Evolutionary conservation across 1,140 invertebrate genomes (phyloP), one percentile per base, ranked within the genome.

Genomic region (Lordiphosa stackelbergi): DNA sequence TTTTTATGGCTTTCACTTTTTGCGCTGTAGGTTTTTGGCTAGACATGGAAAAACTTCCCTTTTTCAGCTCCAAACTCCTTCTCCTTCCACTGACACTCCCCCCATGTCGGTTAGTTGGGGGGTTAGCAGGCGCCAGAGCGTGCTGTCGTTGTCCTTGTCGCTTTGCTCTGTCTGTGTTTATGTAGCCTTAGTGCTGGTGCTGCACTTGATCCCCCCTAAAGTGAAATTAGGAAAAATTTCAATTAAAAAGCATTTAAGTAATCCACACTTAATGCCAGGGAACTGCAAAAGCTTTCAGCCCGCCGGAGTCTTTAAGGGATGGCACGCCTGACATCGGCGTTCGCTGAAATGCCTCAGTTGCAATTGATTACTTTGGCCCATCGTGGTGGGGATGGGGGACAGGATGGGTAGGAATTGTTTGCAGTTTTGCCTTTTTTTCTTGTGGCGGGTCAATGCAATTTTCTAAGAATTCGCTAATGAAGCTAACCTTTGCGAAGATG

Each of bases 161-260:
- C 36, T 35, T 51, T 35, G 28, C 36, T 31, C 34, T 28, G 28
- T 35, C 13, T 45, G 42, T 69, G 69, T 78, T 81, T 81, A 69
- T 60, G 53, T 83, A 62, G 75, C 75, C 58, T 52, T 56, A 66
- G 64, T 36, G 70, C 77, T 69, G 71, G 71, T 75, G 28, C 28
- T 83, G 72, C 77, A 83, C 77, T 83, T 83, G 77, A 81, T 81
- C 77, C 75, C 68, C 73, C 72, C 7, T 8, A 83, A 81, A 83
- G 77, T 83, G 72, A 83, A 83, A 83, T 83, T 83, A 83, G 72
- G 72, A 77, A 83, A 83, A 83, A 69, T 83, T 83, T 83, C 77
- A 83, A 83, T 83, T 83, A 83, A 83, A 83, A 83, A 83, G 77
- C 77, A 83, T 83, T 83, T 83, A 83, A 83, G 77, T 83, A 83